Evolutionary conservation across 2,888 invertebrate genomes (phyloP).

Genomic region (Quadroppia sp.): DNA sequence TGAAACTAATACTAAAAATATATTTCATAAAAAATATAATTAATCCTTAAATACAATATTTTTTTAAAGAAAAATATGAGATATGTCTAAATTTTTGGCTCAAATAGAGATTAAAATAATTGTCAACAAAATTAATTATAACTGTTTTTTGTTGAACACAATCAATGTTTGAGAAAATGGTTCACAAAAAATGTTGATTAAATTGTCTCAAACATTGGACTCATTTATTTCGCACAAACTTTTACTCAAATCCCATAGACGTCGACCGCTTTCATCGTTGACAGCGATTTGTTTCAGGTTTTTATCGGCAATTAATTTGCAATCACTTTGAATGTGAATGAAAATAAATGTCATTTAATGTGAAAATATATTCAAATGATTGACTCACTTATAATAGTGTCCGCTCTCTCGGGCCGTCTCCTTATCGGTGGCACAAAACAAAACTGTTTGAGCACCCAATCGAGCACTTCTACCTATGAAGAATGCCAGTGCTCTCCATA

Average conservation of each 20-base stretch:
- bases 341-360: neutral
- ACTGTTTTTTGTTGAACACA: too few species aligned
- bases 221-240: neutral
- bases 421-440: constrained; percentile 72
- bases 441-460: constrained; percentile 73
- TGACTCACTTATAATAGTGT: constrained; percentile 60
- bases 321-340: neutral
- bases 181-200: neutral
- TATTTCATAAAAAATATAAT: too few species aligned
- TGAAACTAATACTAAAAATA: too few species aligned
- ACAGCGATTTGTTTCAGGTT: constrained; percentile 37
- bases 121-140: too few species aligned
- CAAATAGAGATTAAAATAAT: too few species aligned
- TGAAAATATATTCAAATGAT: neutral
- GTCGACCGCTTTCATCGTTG: constrained; percentile 44
- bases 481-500: constrained; percentile 66
- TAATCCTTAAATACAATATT: too few species aligned
- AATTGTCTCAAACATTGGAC: neutral
- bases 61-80: too few species aligned
- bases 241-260: constrained; percentile 47
- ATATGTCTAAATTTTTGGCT: too few species aligned
- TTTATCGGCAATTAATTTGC: constrained; percentile 59
- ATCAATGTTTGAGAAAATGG: too few species aligned
- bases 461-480: constrained; percentile 67
- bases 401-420: constrained; percentile 61